A percentile compares a stretch with the other conserved stretches of the same genome.
phyloP scores from a whole-genome alignment of 1,140 invertebrate species.

The Yoshiicerus persimilis region DNA sequence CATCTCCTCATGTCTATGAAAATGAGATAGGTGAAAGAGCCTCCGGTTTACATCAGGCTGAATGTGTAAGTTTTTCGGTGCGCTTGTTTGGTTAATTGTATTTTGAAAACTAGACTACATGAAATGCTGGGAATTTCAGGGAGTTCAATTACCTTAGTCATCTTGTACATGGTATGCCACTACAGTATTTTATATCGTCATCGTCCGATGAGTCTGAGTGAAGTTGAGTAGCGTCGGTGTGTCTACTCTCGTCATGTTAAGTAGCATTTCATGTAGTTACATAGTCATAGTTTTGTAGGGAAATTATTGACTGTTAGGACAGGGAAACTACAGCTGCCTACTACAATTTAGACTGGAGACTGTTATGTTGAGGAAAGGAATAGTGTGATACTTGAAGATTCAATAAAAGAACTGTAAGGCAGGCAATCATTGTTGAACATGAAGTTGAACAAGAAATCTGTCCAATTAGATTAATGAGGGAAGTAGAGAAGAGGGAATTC shows the following conservation, averaged over 20 bases:
- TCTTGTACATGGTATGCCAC: neutral
- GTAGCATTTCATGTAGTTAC: neutral
- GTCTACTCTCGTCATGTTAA: neutral
- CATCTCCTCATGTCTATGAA: neutral
- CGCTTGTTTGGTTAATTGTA: neutral
- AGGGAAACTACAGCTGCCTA: neutral
- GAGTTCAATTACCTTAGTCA: neutral
- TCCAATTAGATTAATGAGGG: constrained; percentile 16
- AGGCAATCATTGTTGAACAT: neutral
- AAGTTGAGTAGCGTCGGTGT: neutral
- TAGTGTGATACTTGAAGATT: neutral
- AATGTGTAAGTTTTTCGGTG: neutral
- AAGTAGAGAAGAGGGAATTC: neutral
- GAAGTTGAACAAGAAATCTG: constrained; percentile 13
- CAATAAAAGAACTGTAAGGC: neutral
- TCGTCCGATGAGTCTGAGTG: neutral
- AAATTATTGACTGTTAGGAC: neutral
- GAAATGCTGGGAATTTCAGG: neutral
- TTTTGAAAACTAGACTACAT: neutral
- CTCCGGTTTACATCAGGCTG: neutral
- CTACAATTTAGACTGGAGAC: no score
- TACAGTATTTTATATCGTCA: neutral
- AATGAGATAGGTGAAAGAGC: neutral
- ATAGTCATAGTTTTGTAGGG: neutral
- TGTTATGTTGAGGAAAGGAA: neutral